These are phyloP conservation scores for Galaxea fascicularis DNA, from an alignment of 92 coral and sea anemone species.

Conservation along the genomic window DNA sequence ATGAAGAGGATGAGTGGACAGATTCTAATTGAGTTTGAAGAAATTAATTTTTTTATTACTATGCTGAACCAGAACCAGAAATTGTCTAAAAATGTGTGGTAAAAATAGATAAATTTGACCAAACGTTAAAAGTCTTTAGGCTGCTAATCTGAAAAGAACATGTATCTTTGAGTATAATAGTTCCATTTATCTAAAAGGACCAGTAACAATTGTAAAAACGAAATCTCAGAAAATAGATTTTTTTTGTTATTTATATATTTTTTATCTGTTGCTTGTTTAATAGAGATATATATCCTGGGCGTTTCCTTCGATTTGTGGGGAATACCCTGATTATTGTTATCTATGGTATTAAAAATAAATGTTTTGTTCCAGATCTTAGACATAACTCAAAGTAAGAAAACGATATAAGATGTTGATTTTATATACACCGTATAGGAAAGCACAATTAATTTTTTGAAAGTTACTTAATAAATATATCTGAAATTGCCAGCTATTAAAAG, in stretches of 20 bases:
- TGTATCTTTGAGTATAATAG: slow-evolving; percentile 8
- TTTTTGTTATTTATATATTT: too few relatives aligned
- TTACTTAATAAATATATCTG: not conserved
- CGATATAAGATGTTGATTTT: not conserved
- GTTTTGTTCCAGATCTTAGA: not conserved
- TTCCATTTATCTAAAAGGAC: slow-evolving; percentile 7
- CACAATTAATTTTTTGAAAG: not conserved
- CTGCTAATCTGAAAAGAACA: not conserved
- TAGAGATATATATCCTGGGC: not conserved
- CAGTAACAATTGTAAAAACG: not conserved
- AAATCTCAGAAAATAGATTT: not conserved
- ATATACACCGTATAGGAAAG: not conserved
- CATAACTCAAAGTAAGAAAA: not conserved
- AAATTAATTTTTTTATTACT: not conserved
- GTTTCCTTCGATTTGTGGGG: not conserved
- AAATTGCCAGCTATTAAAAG: too few relatives aligned
- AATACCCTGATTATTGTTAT: not conserved
- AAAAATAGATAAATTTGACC: not conserved
- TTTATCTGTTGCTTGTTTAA: not conserved
- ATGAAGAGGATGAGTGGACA: slow-evolving; percentile 29
- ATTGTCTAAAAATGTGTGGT: not conserved
- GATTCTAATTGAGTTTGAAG: slow-evolving; percentile 8
- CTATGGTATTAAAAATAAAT: not conserved
- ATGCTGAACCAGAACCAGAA: not conserved
- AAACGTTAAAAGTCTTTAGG: not conserved